A percentile compares a stretch with the other conserved stretches of the same genome.
Evolutionary conservation across 1,140 invertebrate genomes (phyloP).

Genomic region (Ceratitis capitata): DNA sequence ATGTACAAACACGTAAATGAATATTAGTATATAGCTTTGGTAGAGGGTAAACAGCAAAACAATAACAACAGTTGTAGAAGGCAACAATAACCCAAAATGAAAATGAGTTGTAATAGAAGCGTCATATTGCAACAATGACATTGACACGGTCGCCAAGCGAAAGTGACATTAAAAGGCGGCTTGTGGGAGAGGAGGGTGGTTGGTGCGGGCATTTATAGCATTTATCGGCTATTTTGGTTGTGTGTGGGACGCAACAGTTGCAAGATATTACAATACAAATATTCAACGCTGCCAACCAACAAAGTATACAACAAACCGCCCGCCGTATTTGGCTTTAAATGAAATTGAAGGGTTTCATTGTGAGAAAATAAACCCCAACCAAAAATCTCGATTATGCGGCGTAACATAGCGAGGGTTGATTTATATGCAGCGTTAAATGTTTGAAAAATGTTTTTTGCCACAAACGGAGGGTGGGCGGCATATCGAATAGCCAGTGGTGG

Average conservation of each 20-base stretch:
- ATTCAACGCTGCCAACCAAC: background rate
- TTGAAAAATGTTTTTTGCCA: background rate
- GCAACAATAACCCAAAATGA: background rate
- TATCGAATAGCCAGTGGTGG: background rate
- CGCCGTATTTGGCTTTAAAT: background rate
- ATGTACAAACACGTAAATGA: background rate
- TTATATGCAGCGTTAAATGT: conserved; percentile 30
- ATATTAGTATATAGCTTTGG: background rate
- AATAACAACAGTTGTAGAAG: background rate
- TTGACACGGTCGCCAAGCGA: conserved; percentile 8
- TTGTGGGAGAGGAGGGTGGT: background rate
- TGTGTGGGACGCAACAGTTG: background rate
- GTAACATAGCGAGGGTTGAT: background rate
- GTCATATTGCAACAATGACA: conserved; percentile 28
- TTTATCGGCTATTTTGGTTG: background rate
- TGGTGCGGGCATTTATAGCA: background rate
- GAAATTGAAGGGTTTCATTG: conserved; percentile 26
- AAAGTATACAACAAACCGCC: background rate
- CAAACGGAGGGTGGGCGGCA: background rate
- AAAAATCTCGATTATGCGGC: background rate
- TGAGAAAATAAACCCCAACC: background rate
- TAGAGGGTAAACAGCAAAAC: background rate
- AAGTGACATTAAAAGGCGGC: background rate
- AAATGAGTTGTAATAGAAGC: background rate
- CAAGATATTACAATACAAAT: background rate